Base-by-base conservation (phyloP, 2,113 vertebrate species). In the Raja brachyura region DNA sequence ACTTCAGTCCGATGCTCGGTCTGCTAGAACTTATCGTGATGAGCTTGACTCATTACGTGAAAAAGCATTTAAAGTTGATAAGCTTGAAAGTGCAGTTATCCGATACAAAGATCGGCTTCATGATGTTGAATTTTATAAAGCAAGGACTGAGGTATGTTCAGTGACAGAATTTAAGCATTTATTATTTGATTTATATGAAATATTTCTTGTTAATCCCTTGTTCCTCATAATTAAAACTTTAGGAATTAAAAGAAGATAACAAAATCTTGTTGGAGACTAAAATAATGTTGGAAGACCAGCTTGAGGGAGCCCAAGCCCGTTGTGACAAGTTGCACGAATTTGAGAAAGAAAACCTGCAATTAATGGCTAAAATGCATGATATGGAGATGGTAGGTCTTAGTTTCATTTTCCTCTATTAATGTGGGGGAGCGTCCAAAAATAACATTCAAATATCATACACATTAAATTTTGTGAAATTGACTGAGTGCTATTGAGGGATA, bases 231-330 rank as follows among this genome's bases (percentile, higher is more conserved):
- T 61, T 93, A 56, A 68, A 33, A 14, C 48, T 86, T 86, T 70
- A 99, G 99, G 99, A 99, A 93, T 95, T 99, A 94, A 99, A 99
- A 95, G 99, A 99, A 95, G 98, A 99, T 96, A 99, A 99, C 96
- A 98, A 98, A 94, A 97, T 99, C 93, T 95, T 99, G 94, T 94
- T 99, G 94, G 99, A 99, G 96, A 99, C 99, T 73, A 99, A 99
- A 96, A 97, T 96, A 18, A 99, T 99, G 99, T 95, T 99, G 96
- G 98, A 98, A 96, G 98, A 99, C 94, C 99, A 99, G 59, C 94
- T 99, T 70, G 98, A 99, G 75, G 96, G 97, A n/a, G 97, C 95
- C 85, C 96, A 98, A 94, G 96, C 97, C 59, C 98, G 98, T 75
- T 98, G 98, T 0, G 99, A 99, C 96, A 99, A 99, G 95, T 95